Evolutionary conservation across 2,888 invertebrate species (phyloP), one percentile per base, ranked within the genome.

Genomic region (Lasiommata megera): DNA sequence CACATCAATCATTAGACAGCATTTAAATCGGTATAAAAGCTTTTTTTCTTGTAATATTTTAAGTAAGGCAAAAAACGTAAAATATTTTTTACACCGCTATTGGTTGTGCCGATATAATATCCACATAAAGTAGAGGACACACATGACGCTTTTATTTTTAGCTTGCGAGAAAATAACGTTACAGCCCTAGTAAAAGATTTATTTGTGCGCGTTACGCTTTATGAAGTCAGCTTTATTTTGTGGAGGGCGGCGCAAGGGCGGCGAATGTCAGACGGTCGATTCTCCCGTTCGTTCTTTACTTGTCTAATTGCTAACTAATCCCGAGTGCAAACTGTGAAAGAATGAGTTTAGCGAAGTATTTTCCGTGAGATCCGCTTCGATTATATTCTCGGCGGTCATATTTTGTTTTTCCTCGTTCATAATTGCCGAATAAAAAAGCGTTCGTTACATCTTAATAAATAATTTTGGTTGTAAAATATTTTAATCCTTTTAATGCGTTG

Each of bases 251-350:
- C 57, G 67, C 82, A 84, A 86, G 85, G 86, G 75, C 86, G 73
- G 57, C 51, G 73, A 85, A 84, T 82, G 85, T 84, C 86, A 85
- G 77, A 74, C 80, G 77, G 82, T 79, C 81, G 79, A 74, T 77
- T 80, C 81, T 79, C 80, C 77, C 82, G 74, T 67, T 67, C 80
- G 73, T 67, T 67, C 62, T 69, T 69, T 71, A 70, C 73, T 70
- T 70, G 73, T 73, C 74, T 82, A 82, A 82, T 82, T 80, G 76
- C 73, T 76, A 77, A 73, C 76, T 74, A 72, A 72, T 67, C 62
- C 58, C 56, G 55, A 55, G 57, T 54, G 55, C 47, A 63, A 65
- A 64, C 55, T 52, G 60, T 34, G 52, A 55, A 54, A 52, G 34
- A 50, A 37, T 38, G 46, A 44, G 50, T 31, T 23, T 44, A 34